Evolutionary conservation across 1,140 invertebrate genomes (phyloP).

Genomic region (Drosophila virilis): DNA sequence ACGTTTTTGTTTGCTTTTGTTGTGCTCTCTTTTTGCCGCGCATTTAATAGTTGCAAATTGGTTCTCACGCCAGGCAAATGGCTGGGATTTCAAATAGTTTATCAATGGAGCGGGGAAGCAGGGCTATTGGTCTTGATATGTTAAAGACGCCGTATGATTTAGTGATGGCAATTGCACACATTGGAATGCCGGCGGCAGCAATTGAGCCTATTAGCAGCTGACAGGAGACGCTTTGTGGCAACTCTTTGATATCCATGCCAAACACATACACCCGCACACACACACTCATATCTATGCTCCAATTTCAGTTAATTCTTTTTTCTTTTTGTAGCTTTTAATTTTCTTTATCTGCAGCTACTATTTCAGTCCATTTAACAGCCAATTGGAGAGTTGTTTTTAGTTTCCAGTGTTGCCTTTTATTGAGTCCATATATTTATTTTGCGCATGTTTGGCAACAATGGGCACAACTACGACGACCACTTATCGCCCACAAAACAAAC

Average conservation of each 20-base stretch:
- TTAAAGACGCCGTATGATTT: constrained; percentile 33
- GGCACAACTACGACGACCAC: constrained; percentile 50
- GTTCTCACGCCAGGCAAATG: constrained; percentile 69
- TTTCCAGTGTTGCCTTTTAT: constrained; percentile 15
- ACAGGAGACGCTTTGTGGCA: constrained; percentile 3
- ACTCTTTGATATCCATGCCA: neutral
- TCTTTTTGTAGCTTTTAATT: neutral
- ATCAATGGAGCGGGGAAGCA: neutral
- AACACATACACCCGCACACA: neutral
- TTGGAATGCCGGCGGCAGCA: constrained; percentile 14
- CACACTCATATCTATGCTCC: neutral
- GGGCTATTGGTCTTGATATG: constrained; percentile 34
- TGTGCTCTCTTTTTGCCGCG: constrained; percentile 62
- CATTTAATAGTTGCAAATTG: constrained; percentile 80
- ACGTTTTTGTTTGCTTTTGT: constrained; percentile 40
- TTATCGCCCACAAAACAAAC: constrained; percentile 75
- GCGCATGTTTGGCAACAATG: constrained; percentile 30
- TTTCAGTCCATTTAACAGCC: constrained; percentile 35
- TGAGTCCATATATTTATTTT: constrained; percentile 30
- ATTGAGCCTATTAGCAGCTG: constrained; percentile 10
- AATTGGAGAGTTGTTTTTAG: constrained; percentile 25
- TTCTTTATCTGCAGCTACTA: constrained; percentile 2
- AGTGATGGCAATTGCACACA: constrained; percentile 35
- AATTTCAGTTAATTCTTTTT: neutral
- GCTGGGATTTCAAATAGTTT: constrained; percentile 25